Conservation (phyloP, 2,888 invertebrate genomes). For the Lucinisca nassula region DNA sequence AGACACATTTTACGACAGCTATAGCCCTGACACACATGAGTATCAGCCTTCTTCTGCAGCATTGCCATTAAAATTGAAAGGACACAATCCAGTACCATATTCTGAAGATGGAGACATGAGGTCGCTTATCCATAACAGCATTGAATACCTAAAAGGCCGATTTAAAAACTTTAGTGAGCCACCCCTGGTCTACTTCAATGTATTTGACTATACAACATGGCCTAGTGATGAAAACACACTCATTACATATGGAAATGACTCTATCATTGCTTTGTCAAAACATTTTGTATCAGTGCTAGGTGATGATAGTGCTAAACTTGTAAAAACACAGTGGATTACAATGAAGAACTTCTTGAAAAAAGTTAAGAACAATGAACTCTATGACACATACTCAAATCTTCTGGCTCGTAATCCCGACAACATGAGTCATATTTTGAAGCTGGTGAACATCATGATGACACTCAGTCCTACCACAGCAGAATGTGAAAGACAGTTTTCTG, state of each 20-base stretch:
- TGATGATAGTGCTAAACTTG: not conserved
- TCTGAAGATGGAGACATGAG: not conserved
- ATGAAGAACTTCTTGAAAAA: not conserved
- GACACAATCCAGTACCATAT: not conserved
- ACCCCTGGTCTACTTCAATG: not conserved
- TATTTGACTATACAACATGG: not conserved
- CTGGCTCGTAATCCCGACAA: not conserved
- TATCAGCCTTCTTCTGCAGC: not conserved
- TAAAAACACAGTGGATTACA: not conserved
- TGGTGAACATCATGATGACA: not conserved
- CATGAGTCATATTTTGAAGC: not conserved
- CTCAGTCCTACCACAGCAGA: not conserved
- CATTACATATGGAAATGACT: not conserved
- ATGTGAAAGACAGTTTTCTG: not conserved
- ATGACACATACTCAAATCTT: not conserved
- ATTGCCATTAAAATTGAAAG: not conserved
- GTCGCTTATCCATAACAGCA: not conserved
- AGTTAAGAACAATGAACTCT: not conserved
- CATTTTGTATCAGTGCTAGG: not conserved
- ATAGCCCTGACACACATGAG: not conserved
- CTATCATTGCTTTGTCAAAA: not conserved
- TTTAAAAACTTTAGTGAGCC: constrained; percentile 6
- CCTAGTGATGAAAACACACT: not conserved
- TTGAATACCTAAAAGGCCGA: not conserved
- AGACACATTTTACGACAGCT: not conserved